Base-by-base conservation (phyloP, 2,113 vertebrate species). In the Alligator mississippiensis region DNA sequence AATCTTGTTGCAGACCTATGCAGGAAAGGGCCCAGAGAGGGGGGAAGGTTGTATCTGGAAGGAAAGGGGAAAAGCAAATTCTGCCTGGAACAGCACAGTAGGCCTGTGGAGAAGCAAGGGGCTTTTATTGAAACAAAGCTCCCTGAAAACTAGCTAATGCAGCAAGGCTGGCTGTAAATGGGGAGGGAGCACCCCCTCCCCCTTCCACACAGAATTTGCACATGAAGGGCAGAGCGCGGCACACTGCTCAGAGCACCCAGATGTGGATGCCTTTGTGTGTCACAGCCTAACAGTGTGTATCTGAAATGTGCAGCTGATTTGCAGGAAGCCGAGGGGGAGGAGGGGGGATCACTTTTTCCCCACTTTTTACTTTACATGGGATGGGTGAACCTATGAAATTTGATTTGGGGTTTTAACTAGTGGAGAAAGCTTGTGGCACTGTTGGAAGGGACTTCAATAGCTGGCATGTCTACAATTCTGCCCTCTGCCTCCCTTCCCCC, bases 381-480 rank as follows among this genome's bases (percentile, higher is more conserved):
- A 30, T 15, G 75, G 68, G 70, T 0, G 6, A 93, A 60, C 21
- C 47, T 57, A 55, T 93, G 74, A 62, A 38, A 28, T 85, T 11
- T 54, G 21, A 55, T 81, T 10, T 63, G 85, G 70, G 68, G 28
- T 70, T 93, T 89, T 68, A 22, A 90, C 68, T n/a, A 21, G 79
- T 0, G 0, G 28, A 18, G 30, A 82, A 77, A 87, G 58, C 38
- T 90, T 58, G 1, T 62, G 82, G 80, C 15, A 38, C 77, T 87
- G 84, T 78, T 93, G 84, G 90, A 90, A 89, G 34, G 77, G 72
- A 57, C 57, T 66, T 91, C 90, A 78, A 2, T 78, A 61, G 59
- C 84, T 93, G 77, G 79, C 68, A 84, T 6, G 55, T 64, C 81
- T 61, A 60, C 86, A 84, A 77, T 24, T 66, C 77, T 84, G 90